Evolutionary conservation across 1,140 invertebrate species (phyloP), one percentile per base, ranked within the genome.

Genomic region (Mycetomoellerius zeteki): DNA sequence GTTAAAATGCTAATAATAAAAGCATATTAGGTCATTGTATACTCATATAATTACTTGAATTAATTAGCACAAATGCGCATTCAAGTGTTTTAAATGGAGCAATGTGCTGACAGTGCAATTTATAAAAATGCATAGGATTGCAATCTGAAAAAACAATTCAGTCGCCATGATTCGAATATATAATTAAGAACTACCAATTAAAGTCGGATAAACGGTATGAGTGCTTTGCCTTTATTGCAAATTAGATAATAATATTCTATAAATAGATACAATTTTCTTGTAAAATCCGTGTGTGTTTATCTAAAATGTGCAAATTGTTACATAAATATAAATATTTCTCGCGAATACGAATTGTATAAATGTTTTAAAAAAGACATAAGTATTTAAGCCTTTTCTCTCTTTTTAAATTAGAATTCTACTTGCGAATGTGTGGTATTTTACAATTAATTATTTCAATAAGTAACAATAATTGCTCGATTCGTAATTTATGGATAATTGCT

Each of bases 41-140:
- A 43, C 12, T 67, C 7, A 67, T 67, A 69, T 47, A 47, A 16
- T 6, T 37, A 37, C 7, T 65, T 64, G 16, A 5, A 95, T n/a
- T 27, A 64, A 30, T 64, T 64, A 19, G 27, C 12, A 43, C 69
- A 54, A 27, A 43, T 7, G 7, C 2, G 7, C 19, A 75, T 62
- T 37, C 16, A 19, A 30, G 19, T 60, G 14, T 37, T 56, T 21
- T 24, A 56, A 30, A 62, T 24, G 16, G 5, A 24, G 14, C 37
- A 77, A 76, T 37, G 33, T 43, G 75, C 75, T 77, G 75, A 77
- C 37, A 60, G 1, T 62, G 14, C 56, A 33, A 43, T 60, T 27
- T 47, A 12, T 43, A 47, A 60, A 77, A 62, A 5, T 27, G 75
- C 56, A 33, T 19, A 75, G 0, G 21, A 24, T 3, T 24, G 33